Base-by-base conservation (phyloP, 2,797 vertebrate species). In the Pteronotus mesoamericanus region DNA sequence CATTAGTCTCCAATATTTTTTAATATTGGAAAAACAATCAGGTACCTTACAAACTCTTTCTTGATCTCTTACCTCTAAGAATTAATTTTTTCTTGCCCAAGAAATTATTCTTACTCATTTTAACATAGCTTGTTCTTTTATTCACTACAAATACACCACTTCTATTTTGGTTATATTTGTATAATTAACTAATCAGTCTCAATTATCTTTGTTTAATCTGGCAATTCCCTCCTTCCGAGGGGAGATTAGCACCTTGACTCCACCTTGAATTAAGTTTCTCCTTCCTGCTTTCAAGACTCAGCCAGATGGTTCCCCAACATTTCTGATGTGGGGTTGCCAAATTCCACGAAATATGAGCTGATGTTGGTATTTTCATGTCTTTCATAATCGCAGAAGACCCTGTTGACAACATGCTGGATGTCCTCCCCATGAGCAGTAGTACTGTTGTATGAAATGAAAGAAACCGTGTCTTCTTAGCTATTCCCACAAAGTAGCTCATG, bases 161-260 rank as follows among this genome's bases (percentile, higher is more conserved):
- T 95, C 83, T 53, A 53, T 79, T 59, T 88, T 92, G 22, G 37
- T 92, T 72, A 9, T 46, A 22, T 89, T 71, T 88, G 86, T 79
- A 69, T 83, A 85, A 55, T 88, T 34, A 61, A 92, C 22, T 64
- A 87, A 64, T 89, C 24, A 80, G 46, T 39, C 51, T 95, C 83
- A 84, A 80, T 92, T 94, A 89, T 87, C 80, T 82, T 88, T 89
- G 74, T 68, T 80, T 95, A 86, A 86, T 86, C 74, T 80, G 89
- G 12, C 39, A 94, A 84, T 94, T 96, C 96, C 74, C 64, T 94
- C 74, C 83, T 96, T 91, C 92, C 39, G 66, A 32, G 39, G 37
- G 74, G 89, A 91, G 94, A 97, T 94, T 97, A 91, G 91, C 95
- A 96, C 95, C 69, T 71, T 84, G 37, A 32, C 86, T 39, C 22